Evolutionary conservation across 2,113 vertebrate species (phyloP).

Genomic region (Caracal caracal): DNA sequence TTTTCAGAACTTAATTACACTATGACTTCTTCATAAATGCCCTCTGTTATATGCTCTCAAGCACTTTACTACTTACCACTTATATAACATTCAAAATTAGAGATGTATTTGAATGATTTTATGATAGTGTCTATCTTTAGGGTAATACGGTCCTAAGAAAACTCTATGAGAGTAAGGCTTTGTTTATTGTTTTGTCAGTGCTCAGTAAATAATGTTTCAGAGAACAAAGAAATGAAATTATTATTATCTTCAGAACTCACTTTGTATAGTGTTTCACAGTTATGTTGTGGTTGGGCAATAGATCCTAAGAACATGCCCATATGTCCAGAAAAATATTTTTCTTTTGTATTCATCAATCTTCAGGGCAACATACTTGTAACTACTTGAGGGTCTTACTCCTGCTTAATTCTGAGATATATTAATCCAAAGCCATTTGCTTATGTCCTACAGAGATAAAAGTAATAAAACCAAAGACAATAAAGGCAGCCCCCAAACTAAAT

Average conservation of each 20-base stretch:
- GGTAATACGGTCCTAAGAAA: not conserved
- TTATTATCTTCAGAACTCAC: not conserved
- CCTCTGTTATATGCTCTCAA: not conserved
- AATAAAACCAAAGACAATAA: not conserved
- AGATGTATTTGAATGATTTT: not conserved
- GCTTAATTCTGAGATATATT: not conserved
- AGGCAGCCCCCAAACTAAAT: not conserved
- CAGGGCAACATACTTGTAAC: not conserved
- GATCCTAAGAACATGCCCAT: not conserved
- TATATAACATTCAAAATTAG: not conserved
- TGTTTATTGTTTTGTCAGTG: not conserved
- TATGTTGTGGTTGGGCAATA: not conserved
- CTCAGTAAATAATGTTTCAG: not conserved
- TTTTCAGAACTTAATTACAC: not conserved
- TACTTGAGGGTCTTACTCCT: not conserved
- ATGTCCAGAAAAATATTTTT: not conserved
- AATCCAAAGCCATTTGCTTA: not conserved
- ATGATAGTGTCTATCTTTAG: not conserved
- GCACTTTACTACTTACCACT: not conserved
- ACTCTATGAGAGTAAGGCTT: accelerated
- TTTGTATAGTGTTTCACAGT: not conserved
- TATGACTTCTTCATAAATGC: not conserved
- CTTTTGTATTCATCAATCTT: not conserved
- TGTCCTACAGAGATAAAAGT: not conserved
- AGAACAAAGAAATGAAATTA: not conserved